Evolutionary conservation across 2,888 invertebrate species (phyloP).

Genomic region (Odontothrips loti): DNA sequence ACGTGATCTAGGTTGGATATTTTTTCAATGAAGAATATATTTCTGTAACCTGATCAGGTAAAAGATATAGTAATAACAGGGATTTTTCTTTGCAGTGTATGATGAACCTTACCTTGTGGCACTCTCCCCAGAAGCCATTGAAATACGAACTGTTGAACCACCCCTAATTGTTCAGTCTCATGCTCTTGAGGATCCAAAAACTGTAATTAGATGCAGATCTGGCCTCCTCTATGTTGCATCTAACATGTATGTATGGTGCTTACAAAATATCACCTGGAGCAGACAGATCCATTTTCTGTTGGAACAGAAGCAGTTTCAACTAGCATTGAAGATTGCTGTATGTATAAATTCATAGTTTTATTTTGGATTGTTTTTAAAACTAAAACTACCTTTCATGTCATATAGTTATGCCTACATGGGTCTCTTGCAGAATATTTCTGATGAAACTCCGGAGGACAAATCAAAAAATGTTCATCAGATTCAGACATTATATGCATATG

Average conservation of each 20-base stretch:
- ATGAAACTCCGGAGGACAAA: constrained; percentile 75
- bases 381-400: not conserved
- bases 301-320: constrained; percentile 86
- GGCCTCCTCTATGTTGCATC: constrained; percentile 85
- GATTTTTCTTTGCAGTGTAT: constrained; percentile 59
- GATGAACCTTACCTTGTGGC: constrained; percentile 91
- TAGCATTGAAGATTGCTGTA: constrained; percentile 87
- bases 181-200: constrained; percentile 67
- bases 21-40: constrained; percentile 25
- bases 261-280: constrained; percentile 73
- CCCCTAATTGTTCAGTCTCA: constrained; percentile 75
- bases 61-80: not conserved
- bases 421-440: constrained; percentile 68
- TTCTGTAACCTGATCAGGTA: constrained; percentile 40
- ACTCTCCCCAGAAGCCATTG: constrained; percentile 73
- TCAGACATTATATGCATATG: constrained; percentile 83
- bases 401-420: constrained; percentile 25
- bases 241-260: constrained; percentile 81
- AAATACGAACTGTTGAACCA: constrained; percentile 82
- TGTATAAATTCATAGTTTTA: constrained; percentile 43
- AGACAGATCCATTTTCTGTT: constrained; percentile 80
- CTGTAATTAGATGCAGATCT: constrained; percentile 64
- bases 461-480: constrained; percentile 78
- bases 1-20: constrained; percentile 55
- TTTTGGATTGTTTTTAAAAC: constrained; percentile 17